Conservation (phyloP, 1,140 invertebrate genomes). For the Condylostylus longicornis region DNA sequence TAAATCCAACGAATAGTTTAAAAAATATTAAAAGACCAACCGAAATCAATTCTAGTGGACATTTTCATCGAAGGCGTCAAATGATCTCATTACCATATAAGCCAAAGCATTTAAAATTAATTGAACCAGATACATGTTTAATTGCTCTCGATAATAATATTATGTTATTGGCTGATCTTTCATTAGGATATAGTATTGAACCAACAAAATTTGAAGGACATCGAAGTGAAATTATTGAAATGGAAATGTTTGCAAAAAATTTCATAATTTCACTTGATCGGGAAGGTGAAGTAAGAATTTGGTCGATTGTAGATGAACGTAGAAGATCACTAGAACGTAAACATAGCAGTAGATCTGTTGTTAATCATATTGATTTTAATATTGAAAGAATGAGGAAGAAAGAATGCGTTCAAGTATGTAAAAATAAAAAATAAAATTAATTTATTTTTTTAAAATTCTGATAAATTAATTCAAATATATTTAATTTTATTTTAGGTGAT, state of each 20-base stretch:
- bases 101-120: constrained; percentile 12
- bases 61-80: constrained; percentile 23
- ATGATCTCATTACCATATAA: constrained; percentile 18
- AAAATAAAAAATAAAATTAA: too few relatives aligned
- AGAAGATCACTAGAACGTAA: constrained; percentile 1
- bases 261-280: constrained; percentile 17
- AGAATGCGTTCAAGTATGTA: neutral
- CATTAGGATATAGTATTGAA: constrained; percentile 12
- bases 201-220: too few relatives aligned
- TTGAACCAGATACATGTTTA: constrained; percentile 18
- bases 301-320: constrained; percentile 10
- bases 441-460: too few relatives aligned
- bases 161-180: constrained; percentile 18
- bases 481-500: too few relatives aligned
- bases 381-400: neutral
- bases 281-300: constrained; percentile 20
- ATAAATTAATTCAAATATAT: too few relatives aligned
- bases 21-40: too few relatives aligned
- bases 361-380: constrained; percentile 3
- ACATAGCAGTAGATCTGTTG: neutral
- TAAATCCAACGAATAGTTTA: too few relatives aligned
- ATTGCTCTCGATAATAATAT: constrained; percentile 14
- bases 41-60: constrained; percentile 16
- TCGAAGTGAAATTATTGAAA: neutral
- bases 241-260: constrained; percentile 6